These are phyloP conservation scores for Chrysolina americana DNA, from an alignment of 2,888 invertebrate genomes.

Conservation along the genomic window DNA sequence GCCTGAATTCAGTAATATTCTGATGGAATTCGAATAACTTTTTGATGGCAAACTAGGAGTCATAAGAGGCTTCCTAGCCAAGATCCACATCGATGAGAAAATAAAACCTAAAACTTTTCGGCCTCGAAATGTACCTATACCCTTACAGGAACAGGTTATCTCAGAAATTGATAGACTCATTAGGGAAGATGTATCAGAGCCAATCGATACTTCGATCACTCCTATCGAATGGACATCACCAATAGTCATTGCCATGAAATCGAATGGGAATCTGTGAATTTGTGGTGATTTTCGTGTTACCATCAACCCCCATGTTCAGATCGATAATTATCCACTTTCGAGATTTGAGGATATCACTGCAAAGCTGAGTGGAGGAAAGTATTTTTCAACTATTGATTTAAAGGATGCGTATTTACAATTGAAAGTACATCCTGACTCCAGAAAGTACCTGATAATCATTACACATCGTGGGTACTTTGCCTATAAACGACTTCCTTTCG, in stretches of 20 bases:
- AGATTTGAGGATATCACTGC: constrained; percentile 29
- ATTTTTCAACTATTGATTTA: constrained; percentile 10
- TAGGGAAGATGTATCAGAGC: constrained; percentile 41
- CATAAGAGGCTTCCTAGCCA: not conserved
- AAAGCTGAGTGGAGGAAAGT: constrained; percentile 9
- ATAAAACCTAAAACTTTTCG: constrained; percentile 29
- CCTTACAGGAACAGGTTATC: constrained; percentile 47
- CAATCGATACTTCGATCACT: constrained; percentile 21
- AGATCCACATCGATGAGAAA: not conserved
- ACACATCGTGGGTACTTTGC: constrained; percentile 35
- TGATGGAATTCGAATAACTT: not conserved
- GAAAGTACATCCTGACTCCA: constrained; percentile 29
- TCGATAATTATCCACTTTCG: constrained; percentile 21
- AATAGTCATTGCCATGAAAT: constrained; percentile 47
- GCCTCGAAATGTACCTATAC: constrained; percentile 32
- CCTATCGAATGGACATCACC: constrained; percentile 54
- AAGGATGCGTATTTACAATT: constrained; percentile 29
- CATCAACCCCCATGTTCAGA: constrained; percentile 41
- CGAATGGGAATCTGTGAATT: constrained; percentile 50
- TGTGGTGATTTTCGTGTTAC: constrained; percentile 50
- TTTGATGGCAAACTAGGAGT: not conserved
- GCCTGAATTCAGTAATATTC: not conserved
- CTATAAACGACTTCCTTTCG: constrained; percentile 43
- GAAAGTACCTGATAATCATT: constrained; percentile 26
- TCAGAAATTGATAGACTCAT: constrained; percentile 50